Evolutionary conservation across 2,797 vertebrate genomes (phyloP).

Genomic region (Paramormyrops hopkinsi): DNA sequence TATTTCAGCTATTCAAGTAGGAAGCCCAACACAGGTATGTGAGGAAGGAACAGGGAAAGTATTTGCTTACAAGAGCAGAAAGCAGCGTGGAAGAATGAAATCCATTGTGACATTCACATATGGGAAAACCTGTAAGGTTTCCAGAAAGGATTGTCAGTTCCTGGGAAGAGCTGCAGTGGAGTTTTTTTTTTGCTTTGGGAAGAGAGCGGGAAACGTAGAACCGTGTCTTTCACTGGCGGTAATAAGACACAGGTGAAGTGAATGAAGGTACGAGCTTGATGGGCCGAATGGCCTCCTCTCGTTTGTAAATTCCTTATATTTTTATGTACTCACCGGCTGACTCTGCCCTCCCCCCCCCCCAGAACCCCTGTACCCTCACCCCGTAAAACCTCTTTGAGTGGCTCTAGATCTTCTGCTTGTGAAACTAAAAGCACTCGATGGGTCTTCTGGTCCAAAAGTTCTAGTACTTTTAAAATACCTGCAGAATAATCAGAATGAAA

Average conservation of each 20-base stretch:
- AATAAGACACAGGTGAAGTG: neutral
- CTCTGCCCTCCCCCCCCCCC: neutral
- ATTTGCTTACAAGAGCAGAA: neutral
- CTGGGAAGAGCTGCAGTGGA: neutral
- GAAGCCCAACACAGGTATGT: neutral
- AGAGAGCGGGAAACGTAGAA: neutral
- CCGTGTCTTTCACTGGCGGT: neutral
- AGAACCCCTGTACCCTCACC: neutral
- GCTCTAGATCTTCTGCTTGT: neutral
- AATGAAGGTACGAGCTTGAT: neutral
- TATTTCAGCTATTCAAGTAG: neutral
- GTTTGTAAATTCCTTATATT: too few species aligned
- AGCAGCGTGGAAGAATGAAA: neutral
- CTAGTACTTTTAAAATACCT: neutral
- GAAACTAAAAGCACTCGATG: neutral
- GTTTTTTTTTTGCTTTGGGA: neutral
- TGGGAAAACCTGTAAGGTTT: neutral
- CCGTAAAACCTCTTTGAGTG: neutral
- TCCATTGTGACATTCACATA: neutral
- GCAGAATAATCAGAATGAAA: neutral
- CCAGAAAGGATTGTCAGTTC: neutral
- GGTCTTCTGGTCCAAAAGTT: neutral
- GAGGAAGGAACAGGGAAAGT: neutral
- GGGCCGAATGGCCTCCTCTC: too few species aligned
- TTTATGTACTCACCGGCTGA: neutral